Evolutionary conservation across 1,140 invertebrate genomes (phyloP).

Genomic region (Hycleus phaleratus): DNA sequence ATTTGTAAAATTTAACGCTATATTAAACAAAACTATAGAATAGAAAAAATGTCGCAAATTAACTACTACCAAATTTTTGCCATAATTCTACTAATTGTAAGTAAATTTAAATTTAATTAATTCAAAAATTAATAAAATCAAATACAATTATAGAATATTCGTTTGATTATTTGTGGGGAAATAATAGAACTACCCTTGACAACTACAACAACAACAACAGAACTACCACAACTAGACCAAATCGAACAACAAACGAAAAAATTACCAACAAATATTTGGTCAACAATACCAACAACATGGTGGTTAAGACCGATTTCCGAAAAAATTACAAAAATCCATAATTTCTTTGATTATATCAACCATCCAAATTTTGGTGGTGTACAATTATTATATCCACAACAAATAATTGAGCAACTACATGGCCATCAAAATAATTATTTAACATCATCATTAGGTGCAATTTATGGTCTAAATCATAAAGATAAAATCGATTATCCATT

Average conservation of each 20-base stretch:
- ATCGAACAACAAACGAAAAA: neutral
- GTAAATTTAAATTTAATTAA: too few species aligned
- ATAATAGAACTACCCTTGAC: too few species aligned
- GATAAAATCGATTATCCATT: slow-evolving; percentile 4
- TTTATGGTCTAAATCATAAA: neutral
- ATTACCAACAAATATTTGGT: neutral
- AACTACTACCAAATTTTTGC: too few species aligned
- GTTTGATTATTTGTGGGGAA: neutral
- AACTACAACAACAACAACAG: too few species aligned
- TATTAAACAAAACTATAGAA: too few species aligned
- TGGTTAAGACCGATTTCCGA: neutral
- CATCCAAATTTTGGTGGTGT: slow-evolving; percentile 9
- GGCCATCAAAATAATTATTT: neutral
- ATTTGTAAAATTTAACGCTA: too few species aligned
- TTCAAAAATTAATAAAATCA: neutral
- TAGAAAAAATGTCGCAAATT: too few species aligned
- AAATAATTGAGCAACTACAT: slow-evolving; percentile 2
- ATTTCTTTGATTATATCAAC: neutral
- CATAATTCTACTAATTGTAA: too few species aligned
- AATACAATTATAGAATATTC: neutral
- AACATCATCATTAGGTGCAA: neutral
- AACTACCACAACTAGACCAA: neutral
- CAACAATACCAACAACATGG: neutral
- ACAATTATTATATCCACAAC: slow-evolving; percentile 3
- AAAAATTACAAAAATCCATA: neutral